Conservation (phyloP, 2,888 invertebrate genomes). For the Rotaria socialis region DNA sequence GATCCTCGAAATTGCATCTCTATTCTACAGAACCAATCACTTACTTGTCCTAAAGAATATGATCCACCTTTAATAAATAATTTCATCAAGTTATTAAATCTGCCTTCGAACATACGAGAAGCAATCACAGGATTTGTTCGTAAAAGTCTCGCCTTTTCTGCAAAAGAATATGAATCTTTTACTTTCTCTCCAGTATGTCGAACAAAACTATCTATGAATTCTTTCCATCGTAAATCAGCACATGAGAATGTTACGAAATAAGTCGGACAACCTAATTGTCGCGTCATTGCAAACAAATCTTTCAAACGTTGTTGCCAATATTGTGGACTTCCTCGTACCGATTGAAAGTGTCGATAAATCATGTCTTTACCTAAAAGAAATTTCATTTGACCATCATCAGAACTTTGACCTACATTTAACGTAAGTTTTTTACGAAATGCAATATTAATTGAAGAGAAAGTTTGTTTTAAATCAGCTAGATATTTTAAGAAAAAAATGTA, state of each 20-base stretch:
- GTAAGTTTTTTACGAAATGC: neutral
- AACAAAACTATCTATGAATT: neutral
- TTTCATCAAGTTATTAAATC: neutral
- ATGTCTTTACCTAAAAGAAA: neutral
- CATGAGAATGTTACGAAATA: constrained; percentile 8
- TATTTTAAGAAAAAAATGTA: neutral
- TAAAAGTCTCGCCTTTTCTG: neutral
- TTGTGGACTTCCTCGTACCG: constrained; percentile 48
- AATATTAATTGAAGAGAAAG: neutral
- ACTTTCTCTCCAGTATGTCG: neutral
- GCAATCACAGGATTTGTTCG: constrained; percentile 46
- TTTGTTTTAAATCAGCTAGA: neutral
- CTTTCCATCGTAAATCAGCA: neutral
- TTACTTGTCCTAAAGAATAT: constrained; percentile 14
- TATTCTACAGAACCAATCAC: constrained; percentile 45
- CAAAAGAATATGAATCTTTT: neutral
- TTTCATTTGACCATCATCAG: constrained; percentile 39
- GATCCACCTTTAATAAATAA: neutral
- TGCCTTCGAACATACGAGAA: constrained; percentile 49
- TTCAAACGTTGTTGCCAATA: constrained; percentile 49
- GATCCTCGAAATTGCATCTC: constrained; percentile 48
- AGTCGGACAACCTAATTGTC: constrained; percentile 49
- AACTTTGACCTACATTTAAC: constrained; percentile 37
- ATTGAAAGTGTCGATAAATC: neutral
- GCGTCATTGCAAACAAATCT: constrained; percentile 49